Evolutionary conservation across 2,797 vertebrate species (phyloP).

Genomic region (Pseudochromis fuscus): DNA sequence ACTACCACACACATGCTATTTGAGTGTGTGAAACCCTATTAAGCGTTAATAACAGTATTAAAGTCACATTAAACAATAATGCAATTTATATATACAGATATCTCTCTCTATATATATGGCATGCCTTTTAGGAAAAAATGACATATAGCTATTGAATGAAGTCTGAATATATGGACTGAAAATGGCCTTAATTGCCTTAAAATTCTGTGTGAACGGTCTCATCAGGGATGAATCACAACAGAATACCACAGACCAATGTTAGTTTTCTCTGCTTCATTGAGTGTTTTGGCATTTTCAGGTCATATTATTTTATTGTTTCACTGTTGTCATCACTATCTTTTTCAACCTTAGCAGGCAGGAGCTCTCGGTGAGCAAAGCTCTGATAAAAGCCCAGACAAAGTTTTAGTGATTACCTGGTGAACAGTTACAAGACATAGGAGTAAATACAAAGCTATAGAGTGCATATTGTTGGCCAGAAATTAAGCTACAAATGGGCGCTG

Average conservation of each 20-base stretch:
- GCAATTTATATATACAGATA: not conserved
- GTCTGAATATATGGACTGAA: no score
- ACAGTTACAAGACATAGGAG: no score
- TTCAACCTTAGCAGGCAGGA: not conserved
- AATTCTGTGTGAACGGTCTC: no score
- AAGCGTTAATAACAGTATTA: not conserved
- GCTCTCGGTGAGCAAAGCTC: no score
- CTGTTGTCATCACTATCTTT: not conserved
- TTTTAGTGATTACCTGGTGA: not conserved
- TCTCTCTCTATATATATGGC: no score
- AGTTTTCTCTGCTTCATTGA: not conserved
- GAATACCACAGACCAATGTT: not conserved
- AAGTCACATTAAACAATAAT: not conserved
- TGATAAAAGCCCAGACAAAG: no score
- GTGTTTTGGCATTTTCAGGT: not conserved
- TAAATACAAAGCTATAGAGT: not conserved
- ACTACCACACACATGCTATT: no score
- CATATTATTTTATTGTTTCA: no score
- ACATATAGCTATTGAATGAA: no score
- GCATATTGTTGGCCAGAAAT: constrained; percentile 14
- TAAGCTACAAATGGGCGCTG: not conserved
- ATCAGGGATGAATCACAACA: not conserved
- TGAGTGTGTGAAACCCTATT: no score
- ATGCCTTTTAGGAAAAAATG: no score
- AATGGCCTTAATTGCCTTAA: no score